Percentiles rank a stretch among this genome's conserved stretches.
Evolutionary conservation across 2,888 invertebrate species (phyloP).

Genomic region (Brenthis daphne): DNA sequence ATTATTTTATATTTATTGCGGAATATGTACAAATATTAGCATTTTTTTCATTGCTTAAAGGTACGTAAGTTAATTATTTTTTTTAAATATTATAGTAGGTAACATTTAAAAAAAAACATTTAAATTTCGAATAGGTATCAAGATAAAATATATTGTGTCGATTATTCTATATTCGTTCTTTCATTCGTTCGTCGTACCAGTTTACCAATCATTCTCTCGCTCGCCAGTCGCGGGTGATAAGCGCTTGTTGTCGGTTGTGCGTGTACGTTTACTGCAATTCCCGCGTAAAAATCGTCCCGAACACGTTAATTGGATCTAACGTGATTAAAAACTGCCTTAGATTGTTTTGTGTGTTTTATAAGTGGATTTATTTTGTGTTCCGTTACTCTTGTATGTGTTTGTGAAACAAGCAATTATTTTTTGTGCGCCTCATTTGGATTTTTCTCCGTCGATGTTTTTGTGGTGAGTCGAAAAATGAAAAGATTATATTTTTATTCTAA

Average conservation of each 20-base stretch:
- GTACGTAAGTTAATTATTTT: too few relatives aligned
- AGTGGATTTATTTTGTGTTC: conserved; percentile 57
- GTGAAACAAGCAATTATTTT: conserved; percentile 60
- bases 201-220: conserved; percentile 48
- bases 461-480: conserved; percentile 62
- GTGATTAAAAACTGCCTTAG: conserved; percentile 57
- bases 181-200: conserved; percentile 33
- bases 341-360: conserved; percentile 51
- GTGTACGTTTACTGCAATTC: conserved; percentile 45
- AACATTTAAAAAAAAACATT: too few relatives aligned
- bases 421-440: conserved; percentile 68
- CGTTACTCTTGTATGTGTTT: conserved; percentile 57
- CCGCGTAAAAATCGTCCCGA: conserved; percentile 60
- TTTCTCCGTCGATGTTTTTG: conserved; percentile 60
- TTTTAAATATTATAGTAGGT: too few relatives aligned
- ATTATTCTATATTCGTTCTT: conserved; percentile 20
- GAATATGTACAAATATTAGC: too few relatives aligned
- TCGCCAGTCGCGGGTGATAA: conserved; percentile 71
- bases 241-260: conserved; percentile 53
- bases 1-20: too few relatives aligned
- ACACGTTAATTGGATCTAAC: conserved; percentile 52
- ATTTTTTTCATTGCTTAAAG: too few relatives aligned
- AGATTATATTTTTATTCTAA: conserved; percentile 35
- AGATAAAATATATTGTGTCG: too few relatives aligned
- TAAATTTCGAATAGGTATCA: too few relatives aligned